Conservation (phyloP, 2,797 vertebrate genomes). For the Myotis daubentonii region DNA sequence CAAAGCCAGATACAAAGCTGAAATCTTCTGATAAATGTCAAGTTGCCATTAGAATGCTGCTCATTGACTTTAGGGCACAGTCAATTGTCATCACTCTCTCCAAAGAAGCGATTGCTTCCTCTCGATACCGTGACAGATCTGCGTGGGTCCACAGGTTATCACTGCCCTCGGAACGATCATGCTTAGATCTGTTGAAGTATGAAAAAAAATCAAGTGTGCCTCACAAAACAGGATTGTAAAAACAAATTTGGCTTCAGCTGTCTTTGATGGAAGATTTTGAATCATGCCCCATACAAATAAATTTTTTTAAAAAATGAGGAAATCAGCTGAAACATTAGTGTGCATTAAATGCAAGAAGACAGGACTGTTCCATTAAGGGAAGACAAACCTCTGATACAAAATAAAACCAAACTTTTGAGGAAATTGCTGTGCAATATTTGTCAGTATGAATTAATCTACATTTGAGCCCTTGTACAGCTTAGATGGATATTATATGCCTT, state of each 20-base stretch:
- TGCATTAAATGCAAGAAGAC: background rate
- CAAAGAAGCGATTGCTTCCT: constrained; percentile 70
- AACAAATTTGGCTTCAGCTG: constrained; percentile 57
- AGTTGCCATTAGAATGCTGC: constrained; percentile 71
- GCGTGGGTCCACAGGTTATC: constrained; percentile 34
- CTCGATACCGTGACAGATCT: constrained; percentile 69
- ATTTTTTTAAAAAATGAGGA: background rate
- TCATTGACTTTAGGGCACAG: constrained; percentile 59
- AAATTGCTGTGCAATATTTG: background rate
- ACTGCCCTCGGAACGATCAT: constrained; percentile 65
- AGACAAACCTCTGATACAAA: background rate
- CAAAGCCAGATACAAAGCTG: constrained; percentile 69
- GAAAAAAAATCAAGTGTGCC: constrained; percentile 53
- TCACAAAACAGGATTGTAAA: constrained; percentile 73
- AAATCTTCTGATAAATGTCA: constrained; percentile 69
- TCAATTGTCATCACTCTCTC: constrained; percentile 73
- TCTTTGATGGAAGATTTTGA: constrained; percentile 67
- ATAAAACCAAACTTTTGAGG: background rate
- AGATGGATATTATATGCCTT: background rate
- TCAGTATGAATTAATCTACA: background rate
- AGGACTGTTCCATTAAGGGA: background rate
- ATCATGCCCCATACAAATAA: constrained; percentile 60
- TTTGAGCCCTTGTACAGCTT: background rate
- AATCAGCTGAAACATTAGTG: background rate
- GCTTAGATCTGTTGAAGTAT: constrained; percentile 66